A percentile compares a stretch with the other conserved stretches of the same genome.
Conservation (phyloP, 1,140 invertebrate genomes). For the Bombus pascuorum region DNA sequence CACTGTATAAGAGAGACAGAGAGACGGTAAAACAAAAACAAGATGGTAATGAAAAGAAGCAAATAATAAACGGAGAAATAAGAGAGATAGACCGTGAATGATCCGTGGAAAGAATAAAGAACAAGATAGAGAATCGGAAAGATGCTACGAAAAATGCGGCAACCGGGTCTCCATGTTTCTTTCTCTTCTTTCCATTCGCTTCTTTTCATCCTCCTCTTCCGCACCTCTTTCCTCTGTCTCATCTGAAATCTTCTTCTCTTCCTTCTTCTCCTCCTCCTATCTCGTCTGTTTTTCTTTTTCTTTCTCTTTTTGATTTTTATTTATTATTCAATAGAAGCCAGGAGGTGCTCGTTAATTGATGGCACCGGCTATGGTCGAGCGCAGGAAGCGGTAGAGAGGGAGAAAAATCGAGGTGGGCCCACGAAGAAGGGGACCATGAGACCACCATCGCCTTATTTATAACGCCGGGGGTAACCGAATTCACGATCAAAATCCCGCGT, state of each 20-base stretch:
- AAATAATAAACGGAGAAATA: constrained; percentile 6
- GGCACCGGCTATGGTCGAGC: constrained; percentile 70
- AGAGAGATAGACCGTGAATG: constrained; percentile 56
- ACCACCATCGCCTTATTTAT: constrained; percentile 78
- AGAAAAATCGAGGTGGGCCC: constrained; percentile 34
- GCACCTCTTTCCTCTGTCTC: constrained; percentile 49
- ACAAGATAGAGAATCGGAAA: constrained; percentile 63
- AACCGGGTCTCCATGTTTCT: constrained; percentile 47
- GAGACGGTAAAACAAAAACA: constrained; percentile 48
- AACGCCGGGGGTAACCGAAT: constrained; percentile 77
- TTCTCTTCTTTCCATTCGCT: constrained; percentile 37
- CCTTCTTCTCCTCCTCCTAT: constrained; percentile 23
- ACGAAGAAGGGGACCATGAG: constrained; percentile 40
- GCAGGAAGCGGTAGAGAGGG: constrained; percentile 8
- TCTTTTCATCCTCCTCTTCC: constrained; percentile 46
- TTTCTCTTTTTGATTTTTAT: constrained; percentile 73
- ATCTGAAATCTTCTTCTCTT: constrained; percentile 42
- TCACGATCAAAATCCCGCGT: constrained; percentile 80
- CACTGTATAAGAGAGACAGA: constrained; percentile 33
- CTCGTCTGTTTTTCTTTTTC: constrained; percentile 35
- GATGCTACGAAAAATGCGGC: constrained; percentile 71
- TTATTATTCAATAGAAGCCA: constrained; percentile 80
- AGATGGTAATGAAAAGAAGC: constrained; percentile 26
- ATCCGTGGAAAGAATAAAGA: constrained; percentile 54
- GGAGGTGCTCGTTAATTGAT: constrained; percentile 81